These are phyloP conservation scores for Scotopteryx bipunctaria DNA, from an alignment of 2,888 invertebrate genomes.

Conservation along the genomic window DNA sequence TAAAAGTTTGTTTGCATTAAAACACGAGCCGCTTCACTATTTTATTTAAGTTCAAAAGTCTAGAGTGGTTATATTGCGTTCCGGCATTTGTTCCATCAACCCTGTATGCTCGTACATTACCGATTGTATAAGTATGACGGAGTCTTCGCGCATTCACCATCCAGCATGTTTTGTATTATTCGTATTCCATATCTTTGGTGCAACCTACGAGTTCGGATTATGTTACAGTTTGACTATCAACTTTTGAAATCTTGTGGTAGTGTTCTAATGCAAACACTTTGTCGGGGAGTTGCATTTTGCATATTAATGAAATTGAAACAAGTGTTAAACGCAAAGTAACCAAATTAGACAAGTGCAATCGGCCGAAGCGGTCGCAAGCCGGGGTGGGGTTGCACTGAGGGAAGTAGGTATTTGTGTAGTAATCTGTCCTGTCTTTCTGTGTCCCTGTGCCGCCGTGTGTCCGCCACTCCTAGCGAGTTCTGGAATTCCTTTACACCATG, in stretches of 20 bases:
- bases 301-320: conserved; percentile 55
- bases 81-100: conserved; percentile 76
- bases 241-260: conserved; percentile 50
- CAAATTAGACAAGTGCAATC: conserved; percentile 78
- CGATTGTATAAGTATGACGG: conserved; percentile 44
- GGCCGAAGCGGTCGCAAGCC: conserved; percentile 73
- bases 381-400: conserved; percentile 83
- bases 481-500: conserved; percentile 99
- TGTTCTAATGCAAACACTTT: conserved; percentile 83
- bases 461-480: conserved; percentile 96
- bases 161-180: conserved; percentile 60
- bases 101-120: conserved; percentile 54
- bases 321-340: conserved; percentile 82
- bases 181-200: conserved; percentile 60
- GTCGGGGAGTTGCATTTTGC: conserved; percentile 53
- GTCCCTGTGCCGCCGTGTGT: conserved; percentile 88
- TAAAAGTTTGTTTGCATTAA: conserved; percentile 83
- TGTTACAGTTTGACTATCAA: conserved; percentile 5
- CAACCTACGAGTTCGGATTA: conserved; percentile 52
- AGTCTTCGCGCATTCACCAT: conserved; percentile 63
- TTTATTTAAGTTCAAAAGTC: conserved; percentile 80
- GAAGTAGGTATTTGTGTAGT: conserved; percentile 85
- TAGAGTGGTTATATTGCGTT: conserved; percentile 83
- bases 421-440: conserved; percentile 86
- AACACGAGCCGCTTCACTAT: conserved; percentile 84